A percentile compares a stretch with the other conserved stretches of the same genome.
phyloP scores from a whole-genome alignment of 2,797 vertebrate genomes.

The Echeneis naucrates region DNA sequence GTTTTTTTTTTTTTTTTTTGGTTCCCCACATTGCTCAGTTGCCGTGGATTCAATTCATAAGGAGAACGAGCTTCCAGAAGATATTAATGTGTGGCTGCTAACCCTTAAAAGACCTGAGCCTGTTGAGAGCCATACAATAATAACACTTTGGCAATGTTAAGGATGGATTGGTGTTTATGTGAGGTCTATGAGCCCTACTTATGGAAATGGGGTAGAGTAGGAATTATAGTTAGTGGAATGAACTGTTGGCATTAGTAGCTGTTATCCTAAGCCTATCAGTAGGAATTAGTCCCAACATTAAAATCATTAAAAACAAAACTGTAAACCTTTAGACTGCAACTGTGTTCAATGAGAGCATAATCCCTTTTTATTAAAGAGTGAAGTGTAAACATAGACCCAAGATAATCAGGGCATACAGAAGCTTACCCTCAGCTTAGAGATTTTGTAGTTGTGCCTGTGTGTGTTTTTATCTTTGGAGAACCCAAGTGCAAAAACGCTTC shows the following conservation, averaged over 20 bases:
- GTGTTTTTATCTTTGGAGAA: neutral
- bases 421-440: neutral
- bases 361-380: slow-evolving; percentile 37
- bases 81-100: slow-evolving; percentile 49
- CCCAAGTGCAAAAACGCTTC: neutral
- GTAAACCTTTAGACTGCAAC: slow-evolving; percentile 25
- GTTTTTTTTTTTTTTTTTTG: slow-evolving; percentile 19
- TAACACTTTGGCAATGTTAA: no score
- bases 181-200: slow-evolving; percentile 9
- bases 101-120: slow-evolving; percentile 45
- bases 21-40: slow-evolving; percentile 16
- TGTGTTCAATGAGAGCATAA: slow-evolving; percentile 32
- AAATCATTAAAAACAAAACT: slow-evolving; percentile 48
- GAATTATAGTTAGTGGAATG: slow-evolving; percentile 18
- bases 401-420: neutral
- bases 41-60: slow-evolving; percentile 35
- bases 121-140: slow-evolving; percentile 40
- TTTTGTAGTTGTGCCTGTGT: neutral
- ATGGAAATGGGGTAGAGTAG: neutral
- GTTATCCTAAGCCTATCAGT: slow-evolving; percentile 32
- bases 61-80: slow-evolving; percentile 29
- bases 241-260: slow-evolving; percentile 29
- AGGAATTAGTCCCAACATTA: slow-evolving; percentile 15
- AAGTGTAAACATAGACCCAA: neutral
- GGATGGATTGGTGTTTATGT: neutral